Base-by-base conservation (phyloP, 2,888 invertebrate genomes). In the Netelia inedita region DNA sequence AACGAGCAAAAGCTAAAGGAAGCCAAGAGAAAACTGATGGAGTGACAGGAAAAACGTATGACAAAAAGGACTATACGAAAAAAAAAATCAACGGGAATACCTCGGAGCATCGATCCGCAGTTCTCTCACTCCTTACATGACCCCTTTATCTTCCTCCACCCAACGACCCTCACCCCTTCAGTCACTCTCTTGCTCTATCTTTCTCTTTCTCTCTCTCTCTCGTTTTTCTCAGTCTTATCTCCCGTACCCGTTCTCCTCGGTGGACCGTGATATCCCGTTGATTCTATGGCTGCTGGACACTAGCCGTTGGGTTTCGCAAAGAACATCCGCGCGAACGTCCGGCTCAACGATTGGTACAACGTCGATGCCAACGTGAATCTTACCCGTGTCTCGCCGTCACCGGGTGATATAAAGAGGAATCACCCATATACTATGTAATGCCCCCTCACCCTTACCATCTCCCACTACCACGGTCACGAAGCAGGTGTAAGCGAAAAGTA, bases 381-480 rank as follows among this genome's bases (percentile, higher is more conserved):
- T 57, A 8, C 55, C 57, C 57, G 16, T 19, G 57, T 57, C 53
- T 75, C 74, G 83, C 79, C 65, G 79, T 75, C 57, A 63, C 28
- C 61, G 46, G 61, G 61, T 28, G 79, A 73, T 83, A 79, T 83
- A 75, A 79, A 83, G 71, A 79, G 69, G 65, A 83, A 83, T 83
- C 74, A 71, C 75, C 75, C 63, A 74, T 81, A 65, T 79, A 83
- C 55, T 71, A 46, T 69, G 71, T 43, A 71, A 79, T 75, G 79
- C 69, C 63, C 65, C 35, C 35, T 35, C 35, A 6, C 35, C 35
- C 6, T 6, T 35, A 35, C 5, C 5, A 35, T 35, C 35, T 35
- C 35, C 35, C 35, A 35, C 35, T 35, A 35, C 35, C 35, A 35
- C 35, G 35, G 1, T 35, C 35, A 6, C 35, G 35, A 35, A 35